Evolutionary conservation across 2,797 vertebrate species (phyloP).

Genomic region (Ptychadena robeensis): DNA sequence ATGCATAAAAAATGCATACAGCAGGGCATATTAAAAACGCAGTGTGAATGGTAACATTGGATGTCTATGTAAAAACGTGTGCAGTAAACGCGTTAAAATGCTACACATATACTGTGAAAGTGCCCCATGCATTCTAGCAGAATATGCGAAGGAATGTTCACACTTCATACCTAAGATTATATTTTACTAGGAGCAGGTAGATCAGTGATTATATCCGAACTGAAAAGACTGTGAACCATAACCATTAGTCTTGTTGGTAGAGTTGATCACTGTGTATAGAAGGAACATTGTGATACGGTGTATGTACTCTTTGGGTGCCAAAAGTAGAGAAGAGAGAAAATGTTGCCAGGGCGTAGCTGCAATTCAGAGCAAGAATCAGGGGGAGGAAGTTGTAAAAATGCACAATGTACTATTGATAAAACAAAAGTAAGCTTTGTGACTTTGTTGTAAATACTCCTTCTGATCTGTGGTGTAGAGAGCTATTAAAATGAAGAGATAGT

Average conservation of each 20-base stretch:
- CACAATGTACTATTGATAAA: neutral
- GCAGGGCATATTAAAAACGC: too few species aligned
- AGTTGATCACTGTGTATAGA: neutral
- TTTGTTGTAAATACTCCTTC: neutral
- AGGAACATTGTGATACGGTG: neutral
- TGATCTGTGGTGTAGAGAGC: neutral
- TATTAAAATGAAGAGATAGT: neutral
- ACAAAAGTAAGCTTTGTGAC: neutral
- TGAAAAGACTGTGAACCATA: neutral
- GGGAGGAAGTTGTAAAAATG: conserved; percentile 26
- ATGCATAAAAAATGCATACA: too few species aligned
- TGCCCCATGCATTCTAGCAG: too few species aligned
- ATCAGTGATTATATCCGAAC: neutral
- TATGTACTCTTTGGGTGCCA: neutral
- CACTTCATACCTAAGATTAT: neutral
- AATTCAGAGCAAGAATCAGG: neutral
- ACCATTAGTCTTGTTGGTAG: neutral
- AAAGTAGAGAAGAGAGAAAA: neutral
- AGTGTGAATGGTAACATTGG: too few species aligned
- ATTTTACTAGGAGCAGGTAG: neutral
- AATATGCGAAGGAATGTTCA: neutral
- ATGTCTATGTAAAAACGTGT: too few species aligned
- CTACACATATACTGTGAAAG: too few species aligned
- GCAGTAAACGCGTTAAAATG: too few species aligned
- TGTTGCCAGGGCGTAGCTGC: conserved; percentile 8